Conservation (phyloP, 1,140 invertebrate species). For the Drosophila bifasciata region DNA sequence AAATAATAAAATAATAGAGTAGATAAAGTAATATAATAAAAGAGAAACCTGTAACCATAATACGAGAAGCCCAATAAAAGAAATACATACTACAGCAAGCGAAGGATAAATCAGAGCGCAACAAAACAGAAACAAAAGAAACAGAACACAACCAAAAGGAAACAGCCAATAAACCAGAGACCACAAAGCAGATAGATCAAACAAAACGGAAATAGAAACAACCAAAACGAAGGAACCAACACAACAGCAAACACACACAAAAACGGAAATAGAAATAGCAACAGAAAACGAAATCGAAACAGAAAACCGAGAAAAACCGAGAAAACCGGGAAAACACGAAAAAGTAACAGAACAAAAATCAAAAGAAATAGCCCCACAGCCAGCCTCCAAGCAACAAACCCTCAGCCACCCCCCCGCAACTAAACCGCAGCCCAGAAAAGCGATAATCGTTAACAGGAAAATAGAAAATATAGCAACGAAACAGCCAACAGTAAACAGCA, state of each 20-base stretch:
- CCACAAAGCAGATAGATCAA: constrained; percentile 36
- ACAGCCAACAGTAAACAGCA: constrained; percentile 39
- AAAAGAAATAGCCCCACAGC: constrained; percentile 41
- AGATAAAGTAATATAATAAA: constrained; percentile 50
- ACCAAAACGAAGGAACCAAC: constrained; percentile 16
- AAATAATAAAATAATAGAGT: constrained; percentile 40
- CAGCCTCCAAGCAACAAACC: constrained; percentile 12
- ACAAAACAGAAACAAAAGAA: constrained; percentile 23
- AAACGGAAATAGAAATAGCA: constrained; percentile 27
- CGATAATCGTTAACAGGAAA: constrained; percentile 36
- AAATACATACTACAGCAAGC: constrained; percentile 16
- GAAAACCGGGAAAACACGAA: constrained; percentile 32
- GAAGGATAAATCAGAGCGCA: constrained; percentile 50
- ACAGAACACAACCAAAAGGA: constrained; percentile 58
- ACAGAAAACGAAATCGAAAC: constrained; percentile 34
- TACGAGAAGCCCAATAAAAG: constrained; percentile 37
- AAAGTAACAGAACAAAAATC: constrained; percentile 29
- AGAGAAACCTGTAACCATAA: constrained; percentile 55
- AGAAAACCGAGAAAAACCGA: constrained; percentile 13
- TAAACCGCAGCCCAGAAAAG: constrained; percentile 28
- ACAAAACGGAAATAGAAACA: constrained; percentile 37
- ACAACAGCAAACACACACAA: constrained; percentile 29
- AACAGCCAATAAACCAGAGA: constrained; percentile 57
- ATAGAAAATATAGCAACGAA: constrained; percentile 54
- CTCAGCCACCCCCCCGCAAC: neutral